Conservation (phyloP, 2,888 invertebrate species). For the Hydrotaea cyrtoneurina region DNA sequence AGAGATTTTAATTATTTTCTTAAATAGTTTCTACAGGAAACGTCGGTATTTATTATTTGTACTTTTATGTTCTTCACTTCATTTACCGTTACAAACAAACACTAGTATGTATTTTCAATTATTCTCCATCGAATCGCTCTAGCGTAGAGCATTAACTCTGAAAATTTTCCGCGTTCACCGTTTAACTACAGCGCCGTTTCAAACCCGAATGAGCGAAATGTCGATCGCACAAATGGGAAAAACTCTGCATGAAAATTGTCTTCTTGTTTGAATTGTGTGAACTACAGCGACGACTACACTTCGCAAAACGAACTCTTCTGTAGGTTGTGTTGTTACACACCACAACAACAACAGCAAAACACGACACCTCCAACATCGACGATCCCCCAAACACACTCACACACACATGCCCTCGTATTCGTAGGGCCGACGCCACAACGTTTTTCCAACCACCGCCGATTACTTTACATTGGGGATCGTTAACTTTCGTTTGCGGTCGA, state of each 20-base stretch:
- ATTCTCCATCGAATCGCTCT: background rate
- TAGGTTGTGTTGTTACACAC: conserved; percentile 39
- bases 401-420: background rate
- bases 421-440: background rate
- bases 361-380: conserved; percentile 19
- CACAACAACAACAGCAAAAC: conserved; percentile 20
- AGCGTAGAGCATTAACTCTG: background rate
- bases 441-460: background rate
- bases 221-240: conserved; percentile 69
- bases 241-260: conserved; percentile 77
- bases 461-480: conserved; percentile 28
- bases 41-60: conserved; percentile 10
- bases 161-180: conserved; percentile 68
- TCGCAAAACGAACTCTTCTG: conserved; percentile 37
- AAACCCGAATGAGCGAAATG: conserved; percentile 76
- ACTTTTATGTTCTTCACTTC: background rate
- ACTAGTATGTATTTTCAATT: background rate
- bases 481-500: conserved; percentile 60
- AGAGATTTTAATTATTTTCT: background rate
- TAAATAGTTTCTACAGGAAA: background rate
- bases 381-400: background rate
- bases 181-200: conserved; percentile 71
- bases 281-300: conserved; percentile 13
- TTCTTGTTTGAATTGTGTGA: conserved; percentile 63
- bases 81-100: background rate